A percentile compares a stretch with the other conserved stretches of the same genome.
Conservation (phyloP, 2,113 vertebrate genomes). For the Rattus rattus region DNA sequence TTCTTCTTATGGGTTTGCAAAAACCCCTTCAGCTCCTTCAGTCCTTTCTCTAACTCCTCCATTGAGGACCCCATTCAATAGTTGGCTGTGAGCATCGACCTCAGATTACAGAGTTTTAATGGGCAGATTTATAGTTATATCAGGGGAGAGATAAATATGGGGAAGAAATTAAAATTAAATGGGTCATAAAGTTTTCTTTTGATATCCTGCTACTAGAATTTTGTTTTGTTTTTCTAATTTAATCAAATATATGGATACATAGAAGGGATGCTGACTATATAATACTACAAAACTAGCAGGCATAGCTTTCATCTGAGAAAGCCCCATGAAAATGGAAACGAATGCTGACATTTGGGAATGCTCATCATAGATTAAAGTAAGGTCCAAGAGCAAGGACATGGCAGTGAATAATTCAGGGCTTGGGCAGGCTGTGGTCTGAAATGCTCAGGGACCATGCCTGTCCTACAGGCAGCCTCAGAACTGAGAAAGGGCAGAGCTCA, state of each 20-base stretch:
- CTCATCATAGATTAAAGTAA: background rate
- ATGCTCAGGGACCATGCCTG: background rate
- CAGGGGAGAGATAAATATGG: background rate
- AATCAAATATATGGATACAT: background rate
- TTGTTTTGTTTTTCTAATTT: background rate
- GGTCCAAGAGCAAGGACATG: background rate
- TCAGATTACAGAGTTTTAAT: background rate
- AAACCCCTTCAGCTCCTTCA: no score
- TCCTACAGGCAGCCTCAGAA: background rate
- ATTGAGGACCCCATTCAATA: no score
- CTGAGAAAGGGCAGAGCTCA: background rate
- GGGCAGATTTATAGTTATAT: background rate
- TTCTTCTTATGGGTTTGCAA: no score
- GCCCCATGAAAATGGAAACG: background rate
- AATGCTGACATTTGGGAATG: slow-evolving; percentile 2
- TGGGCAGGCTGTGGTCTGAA: background rate
- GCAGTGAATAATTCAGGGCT: background rate
- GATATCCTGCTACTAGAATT: background rate
- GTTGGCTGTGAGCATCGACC: no score
- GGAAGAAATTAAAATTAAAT: background rate
- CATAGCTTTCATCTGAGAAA: background rate
- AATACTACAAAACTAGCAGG: slow-evolving; percentile 19
- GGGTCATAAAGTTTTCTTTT: background rate
- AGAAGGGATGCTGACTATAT: background rate
- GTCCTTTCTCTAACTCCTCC: no score